Base-by-base conservation (phyloP, 2,888 invertebrate genomes). In the Nemoura dubitans region DNA sequence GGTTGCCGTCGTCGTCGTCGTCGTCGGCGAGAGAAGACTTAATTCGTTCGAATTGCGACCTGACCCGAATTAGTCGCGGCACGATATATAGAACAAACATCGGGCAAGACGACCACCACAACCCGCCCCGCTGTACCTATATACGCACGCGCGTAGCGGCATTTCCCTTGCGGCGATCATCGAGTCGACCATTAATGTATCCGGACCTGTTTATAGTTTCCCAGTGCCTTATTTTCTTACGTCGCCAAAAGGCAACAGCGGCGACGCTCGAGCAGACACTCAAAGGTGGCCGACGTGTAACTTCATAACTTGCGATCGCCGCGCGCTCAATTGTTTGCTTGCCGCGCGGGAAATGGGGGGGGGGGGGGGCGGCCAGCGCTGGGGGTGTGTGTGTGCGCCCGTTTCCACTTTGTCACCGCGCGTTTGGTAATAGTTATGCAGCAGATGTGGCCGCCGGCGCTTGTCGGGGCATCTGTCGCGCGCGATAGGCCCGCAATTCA, bases 351-450 rank as follows among this genome's bases (percentile, higher is more conserved):
- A 10, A 10, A 3, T 59, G 59, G 14, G 21, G 21, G 14, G 14
- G 2, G 21, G 59, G 14, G 59, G 1, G 6, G 21, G 10, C 21
- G 59, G 59, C 59, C 2, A 59, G 21, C 59, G 59, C 5, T 36
- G 3, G 36, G 14, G 59, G 59, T 59, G n/a, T n/a, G n/a, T n/a
- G n/a, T n/a, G n/a, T n/a, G n/a, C n/a, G 14, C 14, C 59, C 59
- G 21, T 59, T 59, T 59, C 14, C 59, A 59, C 59, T 21, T 21
- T 59, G 59, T 59, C 36, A 36, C 36, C 59, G 59, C 59, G 59
- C 59, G 59, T 59, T 59, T 59, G 59, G 14, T 59, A 59, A 59
- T 59, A 59, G 59, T 59, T 59, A 59, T 59, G 59, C 59, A 59
- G 59, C 59, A 59, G 59, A 59, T 59, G 59, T 21, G 59, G 59